These are phyloP conservation scores for Eubasilissa splendida DNA, from an alignment of 2,888 invertebrate genomes.

Conservation along the genomic window DNA sequence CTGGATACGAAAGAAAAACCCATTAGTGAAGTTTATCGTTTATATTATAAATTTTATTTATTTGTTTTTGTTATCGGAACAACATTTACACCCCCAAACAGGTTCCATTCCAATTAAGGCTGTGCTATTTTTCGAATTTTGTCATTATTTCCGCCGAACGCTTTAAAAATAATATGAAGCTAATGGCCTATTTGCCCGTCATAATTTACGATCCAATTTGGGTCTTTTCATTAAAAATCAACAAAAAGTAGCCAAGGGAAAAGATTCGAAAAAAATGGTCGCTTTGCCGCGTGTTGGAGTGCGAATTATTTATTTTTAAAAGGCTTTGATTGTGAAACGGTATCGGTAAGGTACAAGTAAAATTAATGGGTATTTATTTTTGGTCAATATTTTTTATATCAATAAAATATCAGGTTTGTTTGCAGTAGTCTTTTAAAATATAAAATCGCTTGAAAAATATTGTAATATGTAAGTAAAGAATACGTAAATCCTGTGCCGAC, in stretches of 20 bases:
- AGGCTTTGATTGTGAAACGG: too few relatives aligned
- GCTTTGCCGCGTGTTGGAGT: too few relatives aligned
- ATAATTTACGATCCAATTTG: neutral
- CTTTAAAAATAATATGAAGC: neutral
- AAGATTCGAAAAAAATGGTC: neutral
- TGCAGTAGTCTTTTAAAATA: too few relatives aligned
- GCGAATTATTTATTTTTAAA: too few relatives aligned
- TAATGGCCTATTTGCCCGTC: neutral
- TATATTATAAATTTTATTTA: neutral
- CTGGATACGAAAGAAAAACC: neutral
- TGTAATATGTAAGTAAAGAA: too few relatives aligned
- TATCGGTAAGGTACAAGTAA: too few relatives aligned
- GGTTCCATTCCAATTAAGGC: slow-evolving; percentile 2
- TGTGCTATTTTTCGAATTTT: neutral
- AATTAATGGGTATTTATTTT: too few relatives aligned
- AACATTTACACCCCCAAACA: neutral
- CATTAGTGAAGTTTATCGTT: neutral
- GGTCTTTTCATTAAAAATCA: slow-evolving; percentile 1
- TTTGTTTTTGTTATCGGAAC: neutral
- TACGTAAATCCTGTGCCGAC: too few relatives aligned
- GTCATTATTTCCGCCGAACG: slow-evolving; percentile 1
- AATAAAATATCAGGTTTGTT: too few relatives aligned
- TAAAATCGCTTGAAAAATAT: too few relatives aligned
- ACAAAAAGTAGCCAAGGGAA: neutral
- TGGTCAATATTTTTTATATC: too few relatives aligned